Evolutionary conservation across 2,797 vertebrate genomes (phyloP).

Genomic region (Neosilurus hyrtlii): DNA sequence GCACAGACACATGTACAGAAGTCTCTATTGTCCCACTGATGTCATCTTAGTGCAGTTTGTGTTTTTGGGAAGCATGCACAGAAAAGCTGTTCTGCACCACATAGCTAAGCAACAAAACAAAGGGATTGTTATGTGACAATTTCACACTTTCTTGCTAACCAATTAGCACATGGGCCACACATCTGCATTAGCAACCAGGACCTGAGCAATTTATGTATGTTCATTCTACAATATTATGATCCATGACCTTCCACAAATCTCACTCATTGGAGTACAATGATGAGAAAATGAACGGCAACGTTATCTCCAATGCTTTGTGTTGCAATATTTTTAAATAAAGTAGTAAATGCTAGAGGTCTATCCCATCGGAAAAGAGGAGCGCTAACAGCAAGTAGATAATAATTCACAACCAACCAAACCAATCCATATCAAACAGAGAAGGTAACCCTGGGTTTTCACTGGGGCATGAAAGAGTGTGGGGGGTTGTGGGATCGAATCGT

Average conservation of each 20-base stretch:
- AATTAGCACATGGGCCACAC: background rate
- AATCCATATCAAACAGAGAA: background rate
- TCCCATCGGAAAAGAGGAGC: background rate
- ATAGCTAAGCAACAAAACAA: conserved; percentile 9
- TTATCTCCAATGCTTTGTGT: background rate
- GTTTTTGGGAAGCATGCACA: conserved; percentile 19
- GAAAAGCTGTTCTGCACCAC: conserved; percentile 25
- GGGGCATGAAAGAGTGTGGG: no score
- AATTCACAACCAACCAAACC: background rate
- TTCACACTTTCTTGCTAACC: conserved; percentile 2
- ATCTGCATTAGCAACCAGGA: background rate
- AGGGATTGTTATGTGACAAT: background rate
- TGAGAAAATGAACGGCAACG: background rate
- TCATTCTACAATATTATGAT: background rate
- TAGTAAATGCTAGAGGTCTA: background rate
- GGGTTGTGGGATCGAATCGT: no score
- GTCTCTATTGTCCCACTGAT: conserved; percentile 30
- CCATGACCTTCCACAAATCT: background rate
- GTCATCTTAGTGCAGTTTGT: conserved; percentile 12
- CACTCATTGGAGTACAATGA: background rate
- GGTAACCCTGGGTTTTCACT: no score
- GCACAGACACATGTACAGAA: conserved; percentile 27
- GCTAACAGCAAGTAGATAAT: background rate
- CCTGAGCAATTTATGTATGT: background rate
- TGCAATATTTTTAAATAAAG: no score